A percentile compares a stretch with the other conserved stretches of the same genome.
Conservation (phyloP, 1,140 invertebrate species). For the Brachionus rotundiformis region DNA sequence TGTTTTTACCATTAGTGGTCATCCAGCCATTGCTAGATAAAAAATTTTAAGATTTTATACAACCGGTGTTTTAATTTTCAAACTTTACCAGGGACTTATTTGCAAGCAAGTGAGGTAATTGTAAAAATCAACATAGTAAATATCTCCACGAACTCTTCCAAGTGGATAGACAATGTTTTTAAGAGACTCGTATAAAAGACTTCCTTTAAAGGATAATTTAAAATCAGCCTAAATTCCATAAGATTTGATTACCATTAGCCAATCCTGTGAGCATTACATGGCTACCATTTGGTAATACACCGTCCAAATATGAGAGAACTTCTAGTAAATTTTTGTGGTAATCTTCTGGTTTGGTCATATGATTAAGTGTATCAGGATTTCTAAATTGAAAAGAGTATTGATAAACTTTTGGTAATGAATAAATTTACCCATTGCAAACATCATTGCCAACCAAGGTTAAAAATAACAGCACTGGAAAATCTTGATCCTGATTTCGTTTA, state of each 20-base stretch:
- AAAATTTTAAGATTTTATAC: too few relatives aligned
- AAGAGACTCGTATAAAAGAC: slow-evolving; percentile 64
- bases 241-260: slow-evolving; percentile 61
- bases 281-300: slow-evolving; percentile 62
- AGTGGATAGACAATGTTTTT: slow-evolving; percentile 65
- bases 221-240: neutral
- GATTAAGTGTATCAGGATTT: slow-evolving; percentile 56
- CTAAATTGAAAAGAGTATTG: slow-evolving; percentile 53
- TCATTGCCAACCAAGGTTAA: slow-evolving; percentile 67
- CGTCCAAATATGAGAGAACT: slow-evolving; percentile 61
- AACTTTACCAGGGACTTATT: slow-evolving; percentile 56
- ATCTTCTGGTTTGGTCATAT: slow-evolving; percentile 65
- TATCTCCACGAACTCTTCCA: slow-evolving; percentile 62
- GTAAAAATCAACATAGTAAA: slow-evolving; percentile 65
- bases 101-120: slow-evolving; percentile 66
- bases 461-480: slow-evolving; percentile 65
- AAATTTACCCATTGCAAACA: slow-evolving; percentile 65
- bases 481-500: slow-evolving; percentile 54
- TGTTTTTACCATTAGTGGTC: slow-evolving; percentile 64
- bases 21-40: slow-evolving; percentile 62
- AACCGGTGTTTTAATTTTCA: neutral
- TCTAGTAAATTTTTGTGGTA: slow-evolving; percentile 60
- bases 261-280: slow-evolving; percentile 65
- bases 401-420: neutral
- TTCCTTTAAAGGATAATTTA: slow-evolving; percentile 19